Evolutionary conservation across 2,888 invertebrate species (phyloP).

Genomic region (Mythimna vitellina): DNA sequence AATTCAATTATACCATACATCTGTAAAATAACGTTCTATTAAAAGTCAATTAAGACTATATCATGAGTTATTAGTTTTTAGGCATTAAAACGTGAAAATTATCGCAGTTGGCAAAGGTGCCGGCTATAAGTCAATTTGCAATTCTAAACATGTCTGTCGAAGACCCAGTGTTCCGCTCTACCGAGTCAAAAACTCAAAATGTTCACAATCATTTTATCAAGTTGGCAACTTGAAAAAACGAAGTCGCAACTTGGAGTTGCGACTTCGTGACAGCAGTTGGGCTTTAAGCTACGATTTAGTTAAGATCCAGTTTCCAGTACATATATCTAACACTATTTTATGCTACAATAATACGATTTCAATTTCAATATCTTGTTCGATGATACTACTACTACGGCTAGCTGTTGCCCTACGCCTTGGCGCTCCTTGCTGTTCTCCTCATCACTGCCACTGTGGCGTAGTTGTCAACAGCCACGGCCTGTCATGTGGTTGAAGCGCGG

Average conservation of each 20-base stretch:
- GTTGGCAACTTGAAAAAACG: too few species aligned
- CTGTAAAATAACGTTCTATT: slow-evolving; percentile 14
- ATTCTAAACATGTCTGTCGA: slow-evolving; percentile 27
- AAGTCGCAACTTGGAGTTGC: too few species aligned
- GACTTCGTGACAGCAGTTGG: slow-evolving; percentile 7
- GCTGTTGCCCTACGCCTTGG: too few species aligned
- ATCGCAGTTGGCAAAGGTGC: neutral
- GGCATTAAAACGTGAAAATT: slow-evolving; percentile 6
- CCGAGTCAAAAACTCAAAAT: slow-evolving; percentile 32
- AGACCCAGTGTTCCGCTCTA: slow-evolving; percentile 32
- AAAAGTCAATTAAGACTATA: neutral
- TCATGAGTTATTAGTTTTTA: neutral
- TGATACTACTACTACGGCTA: too few species aligned
- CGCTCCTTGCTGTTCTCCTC: too few species aligned
- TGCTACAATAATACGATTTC: slow-evolving; percentile 2
- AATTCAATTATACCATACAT: slow-evolving; percentile 28
- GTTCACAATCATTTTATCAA: slow-evolving; percentile 27
- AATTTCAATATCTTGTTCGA: too few species aligned
- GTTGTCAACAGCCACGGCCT: too few species aligned
- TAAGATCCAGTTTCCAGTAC: neutral
- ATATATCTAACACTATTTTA: slow-evolving; percentile 6
- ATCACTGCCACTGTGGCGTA: too few species aligned
- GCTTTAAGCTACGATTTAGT: slow-evolving; percentile 20
- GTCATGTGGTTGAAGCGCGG: too few species aligned
- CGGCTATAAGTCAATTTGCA: slow-evolving; percentile 29